Base-by-base conservation (phyloP, 2,113 vertebrate species). In the Okapia johnstoni region DNA sequence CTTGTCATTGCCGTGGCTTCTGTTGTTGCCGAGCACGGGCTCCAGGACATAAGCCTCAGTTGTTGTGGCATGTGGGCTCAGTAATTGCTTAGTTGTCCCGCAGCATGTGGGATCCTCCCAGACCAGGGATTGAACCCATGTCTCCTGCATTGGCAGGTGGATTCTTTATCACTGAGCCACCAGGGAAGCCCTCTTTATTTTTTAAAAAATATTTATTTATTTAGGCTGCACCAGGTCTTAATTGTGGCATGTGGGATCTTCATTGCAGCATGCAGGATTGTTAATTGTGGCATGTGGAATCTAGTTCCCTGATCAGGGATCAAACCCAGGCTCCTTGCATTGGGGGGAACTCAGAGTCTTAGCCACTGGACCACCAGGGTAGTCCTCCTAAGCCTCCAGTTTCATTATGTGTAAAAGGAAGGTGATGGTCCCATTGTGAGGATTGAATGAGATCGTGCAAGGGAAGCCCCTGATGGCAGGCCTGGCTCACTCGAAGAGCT, bases 391-490 rank as follows among this genome's bases (percentile, higher is more conserved):
- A 48, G 7, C 0, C 12, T 48, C 43, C 43, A 77, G 79, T 50
- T 61, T 48, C 85, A 90, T 70, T 63, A 26, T 50, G 1, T 61
- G 70, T 33, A 46, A 48, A 85, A 58, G 43, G 55, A n/a, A 89
- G 4, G 52, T 48, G 6, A n/a, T 4, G 43, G 60, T 52, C 48
- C 48, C 19, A 0, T 11, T 50, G 11, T 14, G 50, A 85, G 79
- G 60, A 33, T 0, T 43, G 43, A 63, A 55, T 5, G 50, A 61
- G 76, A 8, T 25, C 6, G 0, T 1, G 7, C 21, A 28, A 19
- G 61, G n/a, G 57, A 91, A 60, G 54, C 28, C 57, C 17, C 61
- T 23, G 21, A 15, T 23, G 46, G 43, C 11, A 76, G 33, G 40
- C 43, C 46, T 43, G 48, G 43, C 43, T 81, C 7, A 2, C 16